These are phyloP conservation scores for Cataglyphis livida DNA, from an alignment of 2,888 invertebrate genomes.

Conservation along the genomic window DNA sequence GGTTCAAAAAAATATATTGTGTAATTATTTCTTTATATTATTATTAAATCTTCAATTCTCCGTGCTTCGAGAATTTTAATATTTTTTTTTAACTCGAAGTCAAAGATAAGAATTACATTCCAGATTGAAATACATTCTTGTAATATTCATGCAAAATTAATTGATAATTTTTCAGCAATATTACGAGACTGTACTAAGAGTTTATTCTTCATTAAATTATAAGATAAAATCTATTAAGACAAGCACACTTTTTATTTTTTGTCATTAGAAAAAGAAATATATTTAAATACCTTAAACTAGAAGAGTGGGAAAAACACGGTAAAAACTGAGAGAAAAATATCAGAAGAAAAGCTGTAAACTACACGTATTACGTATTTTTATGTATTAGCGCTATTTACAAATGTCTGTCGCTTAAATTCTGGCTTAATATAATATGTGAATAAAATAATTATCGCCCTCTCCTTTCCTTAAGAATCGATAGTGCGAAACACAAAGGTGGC, in stretches of 20 bases:
- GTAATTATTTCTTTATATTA: neutral
- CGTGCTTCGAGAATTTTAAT: neutral
- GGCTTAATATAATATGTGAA: neutral
- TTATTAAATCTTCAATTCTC: neutral
- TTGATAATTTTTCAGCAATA: neutral
- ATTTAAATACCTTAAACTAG: neutral
- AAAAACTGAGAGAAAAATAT: neutral
- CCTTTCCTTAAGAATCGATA: neutral
- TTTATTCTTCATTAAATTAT: neutral
- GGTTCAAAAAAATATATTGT: neutral
- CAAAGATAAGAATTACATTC: neutral
- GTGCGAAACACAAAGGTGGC: neutral
- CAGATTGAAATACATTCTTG: neutral
- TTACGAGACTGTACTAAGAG: neutral
- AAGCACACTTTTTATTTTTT: neutral
- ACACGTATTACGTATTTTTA: neutral
- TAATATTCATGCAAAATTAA: neutral
- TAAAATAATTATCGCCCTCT: neutral
- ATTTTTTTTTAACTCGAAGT: neutral
- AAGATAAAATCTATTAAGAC: neutral
- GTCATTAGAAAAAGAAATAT: neutral
- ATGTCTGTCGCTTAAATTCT: slow-evolving; percentile 18
- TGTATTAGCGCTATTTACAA: neutral
- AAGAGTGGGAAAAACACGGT: neutral
- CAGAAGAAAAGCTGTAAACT: neutral